Percentiles rank a stretch among this genome's conserved stretches.
Conservation (phyloP, 2,888 invertebrate species). For the Nycteola revayana region DNA sequence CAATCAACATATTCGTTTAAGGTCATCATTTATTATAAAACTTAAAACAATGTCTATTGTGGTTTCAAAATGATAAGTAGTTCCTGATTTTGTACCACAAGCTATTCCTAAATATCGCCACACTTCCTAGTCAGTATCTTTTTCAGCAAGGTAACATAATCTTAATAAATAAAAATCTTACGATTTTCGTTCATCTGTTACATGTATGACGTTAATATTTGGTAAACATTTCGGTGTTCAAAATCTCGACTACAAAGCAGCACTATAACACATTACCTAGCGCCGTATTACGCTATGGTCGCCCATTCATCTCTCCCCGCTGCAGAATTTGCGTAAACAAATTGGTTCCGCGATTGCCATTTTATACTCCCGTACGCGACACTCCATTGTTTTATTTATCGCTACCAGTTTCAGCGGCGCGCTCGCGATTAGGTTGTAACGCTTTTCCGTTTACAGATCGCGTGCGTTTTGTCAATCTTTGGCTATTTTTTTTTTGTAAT, state of each 20-base stretch:
- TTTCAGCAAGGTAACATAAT: too few species aligned
- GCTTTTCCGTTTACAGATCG: slow-evolving; percentile 76
- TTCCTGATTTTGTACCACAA: too few species aligned
- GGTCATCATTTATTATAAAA: too few species aligned
- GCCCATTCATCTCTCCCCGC: slow-evolving; percentile 79
- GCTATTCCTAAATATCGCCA: too few species aligned
- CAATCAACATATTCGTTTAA: too few species aligned
- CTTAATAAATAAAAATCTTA: too few species aligned
- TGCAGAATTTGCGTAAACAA: slow-evolving; percentile 83
- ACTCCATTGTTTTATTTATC: slow-evolving; percentile 82
- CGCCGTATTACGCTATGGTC: slow-evolving; percentile 77
- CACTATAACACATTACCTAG: slow-evolving; percentile 62
- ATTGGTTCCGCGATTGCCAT: slow-evolving; percentile 83
- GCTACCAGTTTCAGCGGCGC: slow-evolving; percentile 76
- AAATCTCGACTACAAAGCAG: slow-evolving; percentile 23
- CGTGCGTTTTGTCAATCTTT: slow-evolving; percentile 69
- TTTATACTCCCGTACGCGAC: slow-evolving; percentile 78
- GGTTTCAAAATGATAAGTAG: too few species aligned
- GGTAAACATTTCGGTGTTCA: neutral
- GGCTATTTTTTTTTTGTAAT: slow-evolving; percentile 39
- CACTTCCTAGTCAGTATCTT: too few species aligned
- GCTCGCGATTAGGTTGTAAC: slow-evolving; percentile 75
- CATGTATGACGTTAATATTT: neutral
- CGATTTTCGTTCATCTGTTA: too few species aligned
- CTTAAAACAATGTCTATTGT: too few species aligned